Evolutionary conservation across 2,888 invertebrate genomes (phyloP).

Genomic region (Amblyjoppa proteus): DNA sequence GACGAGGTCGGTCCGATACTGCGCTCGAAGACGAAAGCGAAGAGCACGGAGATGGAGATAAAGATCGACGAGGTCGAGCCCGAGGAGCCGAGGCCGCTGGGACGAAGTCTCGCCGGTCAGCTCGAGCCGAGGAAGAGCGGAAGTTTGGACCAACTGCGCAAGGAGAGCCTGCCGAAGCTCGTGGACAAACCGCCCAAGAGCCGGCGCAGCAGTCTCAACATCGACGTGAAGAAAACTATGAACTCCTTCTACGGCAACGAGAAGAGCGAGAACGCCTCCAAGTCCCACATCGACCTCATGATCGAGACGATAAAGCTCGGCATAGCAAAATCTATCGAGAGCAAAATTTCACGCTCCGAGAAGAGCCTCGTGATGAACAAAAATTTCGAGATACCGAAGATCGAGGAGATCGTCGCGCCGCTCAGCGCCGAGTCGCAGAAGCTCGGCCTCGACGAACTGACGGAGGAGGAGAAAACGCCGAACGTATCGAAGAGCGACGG

Average conservation of each 20-base stretch:
- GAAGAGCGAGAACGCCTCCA: constrained; percentile 76
- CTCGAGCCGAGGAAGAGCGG: constrained; percentile 64
- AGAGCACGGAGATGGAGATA: constrained; percentile 74
- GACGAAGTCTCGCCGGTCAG: constrained; percentile 48
- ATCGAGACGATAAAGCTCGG: constrained; percentile 82
- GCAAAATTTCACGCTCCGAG: constrained; percentile 79
- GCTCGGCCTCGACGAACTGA: constrained; percentile 74
- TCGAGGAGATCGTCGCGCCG: constrained; percentile 81
- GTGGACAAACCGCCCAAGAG: constrained; percentile 75
- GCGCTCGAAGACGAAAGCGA: constrained; percentile 82
- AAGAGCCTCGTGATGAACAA: constrained; percentile 78
- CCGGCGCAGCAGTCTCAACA: constrained; percentile 81
- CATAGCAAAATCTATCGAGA: constrained; percentile 82
- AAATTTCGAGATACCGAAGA: constrained; percentile 81
- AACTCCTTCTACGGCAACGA: constrained; percentile 78
- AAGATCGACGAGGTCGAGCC: constrained; percentile 62
- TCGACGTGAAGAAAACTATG: constrained; percentile 81
- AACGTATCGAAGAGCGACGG: constrained; percentile 71
- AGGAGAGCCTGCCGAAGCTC: constrained; percentile 78
- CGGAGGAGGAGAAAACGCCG: constrained; percentile 75
- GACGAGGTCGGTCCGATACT: constrained; percentile 80
- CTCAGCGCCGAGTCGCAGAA: constrained; percentile 81
- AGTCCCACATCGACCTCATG: constrained; percentile 83
- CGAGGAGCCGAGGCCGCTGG: constrained; percentile 63
- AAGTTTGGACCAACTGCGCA: constrained; percentile 76